Evolutionary conservation across 2,797 vertebrate species (phyloP), one percentile per base, ranked within the genome.

Genomic region (Toxotes lorentzi): DNA sequence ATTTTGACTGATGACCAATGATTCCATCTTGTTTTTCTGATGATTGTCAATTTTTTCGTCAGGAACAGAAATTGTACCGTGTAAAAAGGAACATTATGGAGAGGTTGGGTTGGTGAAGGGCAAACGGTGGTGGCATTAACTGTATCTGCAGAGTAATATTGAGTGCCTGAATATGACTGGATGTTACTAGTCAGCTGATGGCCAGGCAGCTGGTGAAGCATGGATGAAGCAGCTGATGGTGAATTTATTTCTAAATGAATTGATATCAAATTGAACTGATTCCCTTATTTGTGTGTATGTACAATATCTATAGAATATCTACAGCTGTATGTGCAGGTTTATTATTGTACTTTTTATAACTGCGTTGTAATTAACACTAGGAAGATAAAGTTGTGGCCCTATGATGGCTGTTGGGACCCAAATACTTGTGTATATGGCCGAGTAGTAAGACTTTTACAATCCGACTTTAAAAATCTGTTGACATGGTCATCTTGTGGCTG

Each of bases 401-500:
- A 16, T 59, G 2, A 57, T 56, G 19, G 41, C 6, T 70, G 47
- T 62, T 50, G 32, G 23, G 51, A n/a, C 4, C 24, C 16, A 14
- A 12, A 23, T 23, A 3, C 1, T 34, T 17, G 12, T 51, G n/a
- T 12, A 2, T n/a, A 38, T 2, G 19, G 13, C 23, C 1, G 7
- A 34, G 24, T 7, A 70, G 2, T 50, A 17, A 51, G 16, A 57
- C n/a, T 30, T 70, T 66, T 53, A 66, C 10, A 35, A 66, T 83
- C 24, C 67, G 45, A 53, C 45, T 73, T 50, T 59, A 6, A 45
- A 27, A 69, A 78, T 64, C 21, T 57, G 40, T 76, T 62, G 53
- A 78, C 66, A 67, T 71, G 66, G 58, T 63, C 67, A 59, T 53
- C 23, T 64, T 19, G 30, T 54, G 69, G 73, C 69, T 73, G 62